Evolutionary conservation across 2,797 vertebrate genomes (phyloP), one percentile per base, ranked within the genome.

Genomic region (Anabas testudineus): DNA sequence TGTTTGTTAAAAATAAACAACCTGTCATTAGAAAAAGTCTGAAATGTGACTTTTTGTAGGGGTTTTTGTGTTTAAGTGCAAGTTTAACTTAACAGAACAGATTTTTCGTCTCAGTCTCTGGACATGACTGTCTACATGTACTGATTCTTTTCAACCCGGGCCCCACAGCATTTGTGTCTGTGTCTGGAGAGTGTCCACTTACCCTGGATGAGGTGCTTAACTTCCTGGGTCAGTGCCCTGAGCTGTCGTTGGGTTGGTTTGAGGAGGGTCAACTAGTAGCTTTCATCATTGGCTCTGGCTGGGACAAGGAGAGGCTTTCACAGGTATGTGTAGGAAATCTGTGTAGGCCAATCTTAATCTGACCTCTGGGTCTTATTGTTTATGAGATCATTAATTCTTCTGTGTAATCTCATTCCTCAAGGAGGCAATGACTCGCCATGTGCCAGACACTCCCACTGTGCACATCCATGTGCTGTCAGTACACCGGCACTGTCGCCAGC

Each of bases 401-500:
- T 28, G 10, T 70, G 30, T 61, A 28, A 54, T 64, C 0, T 0
- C 7, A 16, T 15, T 57, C 10, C 28, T 47, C 21, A 28, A 95
- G 94, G 93, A 94, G 65, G 94, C 94, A 59, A 84, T 94, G 93
- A 94, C 86, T 10, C 92, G 67, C 22, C 95, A 95, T 3, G 69
- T 95, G 19, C 88, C 92, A 1, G 76, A 85, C 58, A 65, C 77
- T 26, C 71, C 87, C 15, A 76, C 92, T 0, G 93, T 95, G 39
- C 94, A 95, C 88, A 93, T 95, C 84, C 95, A 95, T 1, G 92
- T 95, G 67, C 77, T 95, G 71, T 94, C 94, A 0, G 94, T 95
- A 51, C 94, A 95, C 61, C 94, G 91, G 10, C 93, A 92, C 62
- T 95, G 94, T 62, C 93, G 95, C 16, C 94, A 95, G 81, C 94